A percentile compares a stretch with the other conserved stretches of the same genome.
These are phyloP conservation scores for Callyntrura sp. DNA, from an alignment of 2,888 invertebrate genomes.

Conservation along the genomic window DNA sequence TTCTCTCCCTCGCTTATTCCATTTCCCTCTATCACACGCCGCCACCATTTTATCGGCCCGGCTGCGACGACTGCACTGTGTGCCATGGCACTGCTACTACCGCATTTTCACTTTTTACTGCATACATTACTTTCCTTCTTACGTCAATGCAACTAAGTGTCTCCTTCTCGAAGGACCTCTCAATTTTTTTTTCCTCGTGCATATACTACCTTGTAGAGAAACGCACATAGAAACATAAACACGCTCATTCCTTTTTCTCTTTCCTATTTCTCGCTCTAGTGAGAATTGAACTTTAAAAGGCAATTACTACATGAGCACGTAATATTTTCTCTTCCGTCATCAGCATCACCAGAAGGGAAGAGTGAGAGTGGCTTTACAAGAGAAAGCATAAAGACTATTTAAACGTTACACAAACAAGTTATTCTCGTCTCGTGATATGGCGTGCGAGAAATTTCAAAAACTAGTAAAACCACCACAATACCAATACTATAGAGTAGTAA, in stretches of 20 bases:
- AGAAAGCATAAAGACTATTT: background rate
- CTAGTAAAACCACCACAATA: background rate
- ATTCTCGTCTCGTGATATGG: background rate
- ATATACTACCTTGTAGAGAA: background rate
- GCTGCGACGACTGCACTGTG: background rate
- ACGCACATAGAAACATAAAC: background rate
- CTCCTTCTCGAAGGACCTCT: conserved; percentile 56
- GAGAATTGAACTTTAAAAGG: conserved; percentile 60
- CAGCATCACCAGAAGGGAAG: background rate
- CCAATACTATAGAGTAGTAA: background rate
- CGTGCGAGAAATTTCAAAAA: background rate
- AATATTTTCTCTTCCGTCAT: conserved; percentile 50
- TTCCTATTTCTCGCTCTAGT: background rate
- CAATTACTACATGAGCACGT: conserved; percentile 38
- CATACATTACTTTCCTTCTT: conserved; percentile 39
- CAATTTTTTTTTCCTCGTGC: background rate
- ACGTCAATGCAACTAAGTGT: conserved; percentile 58
- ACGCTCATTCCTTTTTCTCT: background rate
- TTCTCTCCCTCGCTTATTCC: conserved; percentile 12
- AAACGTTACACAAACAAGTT: background rate
- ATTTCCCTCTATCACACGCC: conserved; percentile 1
- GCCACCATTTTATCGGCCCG: background rate
- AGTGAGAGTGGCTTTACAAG: background rate
- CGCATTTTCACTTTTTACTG: conserved; percentile 53
- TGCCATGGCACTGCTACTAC: background rate